Evolutionary conservation across 2,797 vertebrate species (phyloP).

Genomic region (Poecilia velifera): DNA sequence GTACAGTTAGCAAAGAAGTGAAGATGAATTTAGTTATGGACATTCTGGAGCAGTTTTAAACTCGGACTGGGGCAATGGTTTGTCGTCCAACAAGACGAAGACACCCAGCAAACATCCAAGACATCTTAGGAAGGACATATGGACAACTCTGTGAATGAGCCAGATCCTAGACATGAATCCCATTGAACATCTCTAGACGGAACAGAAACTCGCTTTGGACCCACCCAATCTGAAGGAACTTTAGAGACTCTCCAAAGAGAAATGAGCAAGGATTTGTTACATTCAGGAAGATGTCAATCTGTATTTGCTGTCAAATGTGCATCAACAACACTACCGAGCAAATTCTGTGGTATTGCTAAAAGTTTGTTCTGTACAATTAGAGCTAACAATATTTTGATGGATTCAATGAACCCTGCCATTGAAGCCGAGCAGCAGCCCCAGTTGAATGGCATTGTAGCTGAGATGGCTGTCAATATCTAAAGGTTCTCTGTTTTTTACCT

Average conservation of each 20-base stretch:
- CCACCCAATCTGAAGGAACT: not conserved
- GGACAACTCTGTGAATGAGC: not conserved
- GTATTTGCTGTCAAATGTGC: not conserved
- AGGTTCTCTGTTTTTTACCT: constrained; percentile 57
- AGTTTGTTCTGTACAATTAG: not conserved
- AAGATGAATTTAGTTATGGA: not conserved
- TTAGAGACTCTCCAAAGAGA: not conserved
- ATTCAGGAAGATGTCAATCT: not conserved
- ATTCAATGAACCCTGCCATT: constrained; percentile 11
- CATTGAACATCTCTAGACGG: not conserved
- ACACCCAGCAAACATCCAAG: not conserved
- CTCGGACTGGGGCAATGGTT: not conserved
- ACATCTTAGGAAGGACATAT: not conserved
- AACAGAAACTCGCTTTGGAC: not conserved
- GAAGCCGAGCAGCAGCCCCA: constrained; percentile 54
- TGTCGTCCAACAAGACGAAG: not conserved
- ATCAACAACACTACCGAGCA: not conserved
- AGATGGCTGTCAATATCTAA: constrained; percentile 75
- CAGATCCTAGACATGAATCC: not conserved
- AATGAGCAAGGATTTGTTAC: not conserved
- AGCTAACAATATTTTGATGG: not conserved
- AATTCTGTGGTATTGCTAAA: not conserved
- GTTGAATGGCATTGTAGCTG: constrained; percentile 65
- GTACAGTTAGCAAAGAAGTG: not conserved
- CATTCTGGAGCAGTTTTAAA: not conserved